Evolutionary conservation across 1,140 invertebrate genomes (phyloP), one percentile per base, ranked within the genome.

Genomic region (Orchesella cincta): DNA sequence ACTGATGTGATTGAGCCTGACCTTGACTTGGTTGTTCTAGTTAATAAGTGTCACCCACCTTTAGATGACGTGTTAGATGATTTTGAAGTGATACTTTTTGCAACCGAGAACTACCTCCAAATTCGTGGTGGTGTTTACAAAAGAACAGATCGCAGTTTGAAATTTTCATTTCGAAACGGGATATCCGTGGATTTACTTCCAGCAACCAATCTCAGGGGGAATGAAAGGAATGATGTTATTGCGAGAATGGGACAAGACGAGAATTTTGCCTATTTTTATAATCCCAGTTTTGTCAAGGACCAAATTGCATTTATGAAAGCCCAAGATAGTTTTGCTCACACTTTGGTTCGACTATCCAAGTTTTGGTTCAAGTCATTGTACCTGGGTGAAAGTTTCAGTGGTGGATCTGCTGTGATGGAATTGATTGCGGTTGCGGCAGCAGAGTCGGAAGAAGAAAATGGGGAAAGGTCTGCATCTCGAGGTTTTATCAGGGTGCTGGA

Each of bases 361-460:
- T 67, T n/a, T 23, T 57, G 62, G 62, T 67, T 31, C 62, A 67
- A 67, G 62, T 67, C 62, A 12, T n/a, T n/a, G n/a, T 1, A 18
- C 28, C 12, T 29, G 2, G 28, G 14, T n/a, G n/a, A 14, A n/a
- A 31, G 23, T 26, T 8, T 67, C 23, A 14, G 12, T n/a, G 62
- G 28, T 67, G 62, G 62, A 2, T 18, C 8, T n/a, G 14, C 31
- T 31, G 14, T 67, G 8, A 67, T 67, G 62, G 62, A 67, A n/a
- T 12, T 67, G 3, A 33, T 67, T 31, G 62, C 3, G 12, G 31
- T 67, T 29, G 62, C 62, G 2, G 26, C 62, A 14, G 62, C 62
- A 12, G 62, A 67, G n/a, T 8, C 2, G 29, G 62, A 67, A 29
- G n/a, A 67, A 12, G 31, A 8, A 29, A 12, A 8, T 29, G n/a